A percentile compares a stretch with the other conserved stretches of the same genome.
These are phyloP conservation scores for Acrobasis repandana DNA, from an alignment of 2,888 invertebrate genomes.

Conservation along the genomic window DNA sequence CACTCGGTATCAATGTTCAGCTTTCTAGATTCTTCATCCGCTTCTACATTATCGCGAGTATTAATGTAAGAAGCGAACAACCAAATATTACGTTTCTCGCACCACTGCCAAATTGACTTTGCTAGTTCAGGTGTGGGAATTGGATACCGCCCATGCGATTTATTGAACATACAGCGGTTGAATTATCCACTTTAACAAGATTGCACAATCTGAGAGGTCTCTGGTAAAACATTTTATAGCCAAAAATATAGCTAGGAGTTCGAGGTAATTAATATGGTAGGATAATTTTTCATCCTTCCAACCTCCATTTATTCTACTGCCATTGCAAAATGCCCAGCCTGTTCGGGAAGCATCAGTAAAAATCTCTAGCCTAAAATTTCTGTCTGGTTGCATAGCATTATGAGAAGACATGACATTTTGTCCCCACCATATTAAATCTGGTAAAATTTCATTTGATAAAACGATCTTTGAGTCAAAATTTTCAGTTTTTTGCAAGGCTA, in stretches of 20 bases:
- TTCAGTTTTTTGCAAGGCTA: background rate
- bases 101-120: no score
- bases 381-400: background rate
- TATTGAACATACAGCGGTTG: slow-evolving; percentile 17
- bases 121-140: no score
- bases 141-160: no score
- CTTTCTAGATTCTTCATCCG: no score
- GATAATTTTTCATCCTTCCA: background rate
- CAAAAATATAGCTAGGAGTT: slow-evolving; percentile 10
- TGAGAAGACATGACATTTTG: background rate
- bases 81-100: no score
- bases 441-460: background rate
- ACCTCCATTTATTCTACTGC: no score
- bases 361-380: background rate
- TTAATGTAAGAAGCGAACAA: no score
- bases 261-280: slow-evolving; percentile 23
- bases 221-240: slow-evolving; percentile 19
- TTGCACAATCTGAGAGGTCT: background rate
- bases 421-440: slow-evolving; percentile 21
- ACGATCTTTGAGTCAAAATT: slow-evolving; percentile 6
- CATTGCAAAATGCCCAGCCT: slow-evolving; percentile 25
- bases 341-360: slow-evolving; percentile 24
- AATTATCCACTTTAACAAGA: slow-evolving; percentile 20
- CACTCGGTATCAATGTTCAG: no score
- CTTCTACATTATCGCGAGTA: no score